A percentile compares a stretch with the other conserved stretches of the same genome.
phyloP scores from a whole-genome alignment of 2,888 invertebrate species.

The Galerucella calmariensis region DNA sequence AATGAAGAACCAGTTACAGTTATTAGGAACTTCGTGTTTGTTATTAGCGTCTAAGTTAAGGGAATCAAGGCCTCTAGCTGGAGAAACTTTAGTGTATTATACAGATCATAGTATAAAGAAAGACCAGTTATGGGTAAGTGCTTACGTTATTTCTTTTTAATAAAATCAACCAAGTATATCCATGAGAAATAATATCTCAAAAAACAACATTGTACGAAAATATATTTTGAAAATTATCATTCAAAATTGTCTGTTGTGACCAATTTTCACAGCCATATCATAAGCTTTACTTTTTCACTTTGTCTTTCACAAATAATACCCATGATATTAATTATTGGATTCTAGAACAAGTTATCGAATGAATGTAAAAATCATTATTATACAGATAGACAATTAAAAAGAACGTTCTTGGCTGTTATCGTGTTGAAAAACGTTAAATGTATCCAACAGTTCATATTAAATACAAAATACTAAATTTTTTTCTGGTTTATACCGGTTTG shows the following conservation, averaged over 20 bases:
- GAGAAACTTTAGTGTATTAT: slow-evolving; percentile 88
- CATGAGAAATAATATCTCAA: too few species aligned
- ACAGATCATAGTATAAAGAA: slow-evolving; percentile 93
- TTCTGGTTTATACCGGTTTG: not conserved
- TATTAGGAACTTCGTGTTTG: slow-evolving; percentile 91
- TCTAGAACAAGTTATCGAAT: not conserved
- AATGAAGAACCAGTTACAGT: slow-evolving; percentile 87
- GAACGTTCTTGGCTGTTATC: not conserved
- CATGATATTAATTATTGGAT: not conserved
- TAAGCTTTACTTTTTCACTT: too few species aligned
- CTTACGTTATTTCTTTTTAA: not conserved
- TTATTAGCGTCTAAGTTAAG: slow-evolving; percentile 93
- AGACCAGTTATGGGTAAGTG: slow-evolving; percentile 88
- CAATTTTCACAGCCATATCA: too few species aligned
- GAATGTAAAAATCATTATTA: not conserved
- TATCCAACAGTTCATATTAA: not conserved
- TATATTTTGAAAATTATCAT: too few species aligned
- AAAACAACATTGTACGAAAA: too few species aligned
- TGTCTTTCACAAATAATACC: not conserved
- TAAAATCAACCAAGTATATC: too few species aligned
- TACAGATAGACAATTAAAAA: not conserved
- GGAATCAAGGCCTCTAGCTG: slow-evolving; percentile 84
- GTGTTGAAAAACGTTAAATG: not conserved
- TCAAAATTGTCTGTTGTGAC: too few species aligned
- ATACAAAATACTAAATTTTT: not conserved